Conservation (phyloP, 2,797 vertebrate genomes). For the Odontamblyopus lacepedii region DNA sequence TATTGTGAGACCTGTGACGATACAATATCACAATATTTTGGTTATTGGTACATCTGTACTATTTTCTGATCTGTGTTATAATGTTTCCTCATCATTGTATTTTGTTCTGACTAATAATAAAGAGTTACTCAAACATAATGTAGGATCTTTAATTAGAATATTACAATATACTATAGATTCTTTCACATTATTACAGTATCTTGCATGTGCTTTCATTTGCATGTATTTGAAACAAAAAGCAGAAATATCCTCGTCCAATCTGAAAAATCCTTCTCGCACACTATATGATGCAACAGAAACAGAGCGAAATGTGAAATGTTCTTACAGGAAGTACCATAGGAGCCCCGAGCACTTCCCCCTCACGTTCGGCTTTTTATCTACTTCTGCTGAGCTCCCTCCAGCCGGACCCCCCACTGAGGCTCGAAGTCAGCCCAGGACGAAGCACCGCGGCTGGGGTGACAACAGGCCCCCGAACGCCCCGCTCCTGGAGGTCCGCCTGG, state of each 20-base stretch:
- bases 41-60: no score
- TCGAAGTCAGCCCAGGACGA: constrained; percentile 50
- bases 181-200: no score
- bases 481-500: constrained; percentile 9
- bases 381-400: constrained; percentile 64
- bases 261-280: background rate
- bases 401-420: constrained; percentile 42
- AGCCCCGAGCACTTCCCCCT: constrained; percentile 42
- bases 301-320: constrained; percentile 1
- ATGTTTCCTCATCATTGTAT: no score
- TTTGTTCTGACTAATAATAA: no score
- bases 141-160: no score
- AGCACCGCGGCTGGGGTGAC: constrained; percentile 29
- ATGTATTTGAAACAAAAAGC: no score
- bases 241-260: background rate
- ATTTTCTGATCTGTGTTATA: no score
- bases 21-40: no score
- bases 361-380: constrained; percentile 63
- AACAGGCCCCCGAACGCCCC: constrained; percentile 6
- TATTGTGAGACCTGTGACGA: no score
- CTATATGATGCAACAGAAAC: constrained; percentile 6
- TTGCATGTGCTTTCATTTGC: no score
- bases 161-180: no score
- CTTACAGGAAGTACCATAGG: constrained; percentile 24
- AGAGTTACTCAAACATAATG: no score